Evolutionary conservation across 2,888 invertebrate species (phyloP).

Genomic region (Synergus japonicus): DNA sequence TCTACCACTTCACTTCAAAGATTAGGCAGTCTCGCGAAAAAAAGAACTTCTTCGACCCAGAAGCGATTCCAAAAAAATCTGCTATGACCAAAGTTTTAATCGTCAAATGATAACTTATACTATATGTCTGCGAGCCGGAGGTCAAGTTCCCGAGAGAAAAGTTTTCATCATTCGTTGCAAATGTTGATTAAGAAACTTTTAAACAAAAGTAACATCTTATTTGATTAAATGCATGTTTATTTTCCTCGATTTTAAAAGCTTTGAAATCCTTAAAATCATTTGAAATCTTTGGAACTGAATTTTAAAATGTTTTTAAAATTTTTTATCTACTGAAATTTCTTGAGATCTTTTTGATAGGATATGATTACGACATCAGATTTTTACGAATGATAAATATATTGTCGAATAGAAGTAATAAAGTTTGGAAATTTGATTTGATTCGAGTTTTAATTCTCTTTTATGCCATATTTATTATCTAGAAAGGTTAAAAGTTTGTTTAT

Average conservation of each 20-base stretch:
- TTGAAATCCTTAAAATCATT: too few relatives aligned
- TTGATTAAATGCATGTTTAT: too few relatives aligned
- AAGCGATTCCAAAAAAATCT: conserved; percentile 19
- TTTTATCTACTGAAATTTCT: too few relatives aligned
- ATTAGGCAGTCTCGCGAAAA: background rate
- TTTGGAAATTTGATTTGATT: background rate
- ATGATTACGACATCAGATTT: too few relatives aligned
- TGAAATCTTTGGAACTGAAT: too few relatives aligned
- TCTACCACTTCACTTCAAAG: conserved; percentile 1
- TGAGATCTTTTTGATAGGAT: too few relatives aligned
- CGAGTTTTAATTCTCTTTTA: background rate
- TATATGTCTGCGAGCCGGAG: background rate
- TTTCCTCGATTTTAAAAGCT: too few relatives aligned
- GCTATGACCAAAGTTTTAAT: conserved; percentile 33
- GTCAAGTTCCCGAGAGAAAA: background rate
- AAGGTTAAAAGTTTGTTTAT: background rate
- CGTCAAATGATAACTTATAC: background rate
- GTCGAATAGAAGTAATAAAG: background rate
- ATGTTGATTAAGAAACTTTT: background rate
- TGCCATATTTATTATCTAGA: background rate
- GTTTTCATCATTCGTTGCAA: background rate
- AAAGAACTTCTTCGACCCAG: conserved; percentile 3
- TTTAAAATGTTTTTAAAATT: too few relatives aligned
- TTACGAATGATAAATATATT: too few relatives aligned
- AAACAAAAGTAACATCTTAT: too few relatives aligned